Conservation (phyloP, 2,797 vertebrate genomes). For the Diplodus puntazzo region DNA sequence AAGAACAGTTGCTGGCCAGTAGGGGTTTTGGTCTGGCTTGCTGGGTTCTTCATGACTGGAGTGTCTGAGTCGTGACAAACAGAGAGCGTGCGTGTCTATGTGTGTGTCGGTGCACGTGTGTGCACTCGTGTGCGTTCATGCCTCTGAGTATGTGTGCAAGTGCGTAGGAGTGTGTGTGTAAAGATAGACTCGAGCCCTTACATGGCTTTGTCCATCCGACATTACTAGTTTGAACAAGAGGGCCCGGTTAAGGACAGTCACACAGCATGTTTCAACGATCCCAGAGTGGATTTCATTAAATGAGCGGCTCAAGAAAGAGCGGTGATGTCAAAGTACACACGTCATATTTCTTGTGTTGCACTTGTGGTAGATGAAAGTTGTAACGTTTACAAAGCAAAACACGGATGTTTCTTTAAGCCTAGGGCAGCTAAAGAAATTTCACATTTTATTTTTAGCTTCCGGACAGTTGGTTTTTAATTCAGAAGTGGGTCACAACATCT, state of each 20-base stretch:
- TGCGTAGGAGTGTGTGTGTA: constrained; percentile 27
- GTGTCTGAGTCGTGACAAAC: constrained; percentile 74
- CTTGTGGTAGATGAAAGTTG: background rate
- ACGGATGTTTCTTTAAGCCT: constrained; percentile 6
- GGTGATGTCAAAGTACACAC: background rate
- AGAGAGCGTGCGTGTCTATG: constrained; percentile 35
- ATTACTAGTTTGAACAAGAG: background rate
- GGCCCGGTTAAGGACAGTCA: background rate
- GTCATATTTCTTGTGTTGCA: background rate
- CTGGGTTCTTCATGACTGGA: constrained; percentile 62
- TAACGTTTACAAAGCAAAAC: constrained; percentile 23
- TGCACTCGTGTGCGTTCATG: constrained; percentile 19
- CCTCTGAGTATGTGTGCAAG: constrained; percentile 13
- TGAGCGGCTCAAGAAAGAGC: background rate
- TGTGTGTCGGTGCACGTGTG: constrained; percentile 14
- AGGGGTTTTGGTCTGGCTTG: constrained; percentile 67
- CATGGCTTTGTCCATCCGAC: constrained; percentile 27
- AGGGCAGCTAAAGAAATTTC: background rate
- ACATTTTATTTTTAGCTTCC: constrained; percentile 21
- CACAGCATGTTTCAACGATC: constrained; percentile 5
- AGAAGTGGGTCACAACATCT: constrained; percentile 21
- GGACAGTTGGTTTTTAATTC: background rate
- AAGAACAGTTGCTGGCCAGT: constrained; percentile 74
- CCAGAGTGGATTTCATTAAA: constrained; percentile 2
- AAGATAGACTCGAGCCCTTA: constrained; percentile 7